Evolutionary conservation across 2,888 invertebrate species (phyloP).

Genomic region (Macaria liturata): DNA sequence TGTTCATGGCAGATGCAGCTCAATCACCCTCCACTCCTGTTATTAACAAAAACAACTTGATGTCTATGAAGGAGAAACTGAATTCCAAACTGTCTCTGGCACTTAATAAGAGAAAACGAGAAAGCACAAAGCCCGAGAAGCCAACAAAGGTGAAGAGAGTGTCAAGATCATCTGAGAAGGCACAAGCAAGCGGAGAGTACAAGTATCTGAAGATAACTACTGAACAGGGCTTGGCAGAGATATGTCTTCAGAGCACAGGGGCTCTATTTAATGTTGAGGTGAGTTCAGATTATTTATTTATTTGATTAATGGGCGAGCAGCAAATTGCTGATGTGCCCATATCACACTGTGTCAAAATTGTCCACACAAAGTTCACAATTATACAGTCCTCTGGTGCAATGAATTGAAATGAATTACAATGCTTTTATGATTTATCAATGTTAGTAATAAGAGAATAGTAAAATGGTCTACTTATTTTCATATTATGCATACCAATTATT

Average conservation of each 20-base stretch:
- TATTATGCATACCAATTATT: too few relatives aligned
- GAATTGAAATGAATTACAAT: too few relatives aligned
- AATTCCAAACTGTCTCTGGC: constrained; percentile 73
- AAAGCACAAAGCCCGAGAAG: constrained; percentile 61
- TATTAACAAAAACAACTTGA: constrained; percentile 71
- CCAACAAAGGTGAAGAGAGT: constrained; percentile 62
- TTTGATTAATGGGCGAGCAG: too few relatives aligned
- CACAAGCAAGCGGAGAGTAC: constrained; percentile 37
- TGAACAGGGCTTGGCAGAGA: constrained; percentile 66
- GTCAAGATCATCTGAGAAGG: constrained; percentile 38
- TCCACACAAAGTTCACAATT: too few relatives aligned
- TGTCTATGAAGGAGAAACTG: constrained; percentile 73
- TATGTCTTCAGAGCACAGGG: constrained; percentile 59
- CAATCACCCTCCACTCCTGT: constrained; percentile 43
- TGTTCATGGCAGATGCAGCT: constrained; percentile 48
- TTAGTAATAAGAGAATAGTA: too few relatives aligned
- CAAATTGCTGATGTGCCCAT: too few relatives aligned
- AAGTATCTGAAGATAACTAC: constrained; percentile 60
- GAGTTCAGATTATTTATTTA: constrained; percentile 25
- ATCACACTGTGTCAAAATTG: too few relatives aligned
- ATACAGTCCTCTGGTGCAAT: too few relatives aligned
- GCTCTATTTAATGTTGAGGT: constrained; percentile 62
- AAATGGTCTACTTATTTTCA: too few relatives aligned
- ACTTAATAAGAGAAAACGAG: constrained; percentile 72
- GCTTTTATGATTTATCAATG: too few relatives aligned